Evolutionary conservation across 2,113 vertebrate genomes (phyloP).

Genomic region (Tichodroma muraria): DNA sequence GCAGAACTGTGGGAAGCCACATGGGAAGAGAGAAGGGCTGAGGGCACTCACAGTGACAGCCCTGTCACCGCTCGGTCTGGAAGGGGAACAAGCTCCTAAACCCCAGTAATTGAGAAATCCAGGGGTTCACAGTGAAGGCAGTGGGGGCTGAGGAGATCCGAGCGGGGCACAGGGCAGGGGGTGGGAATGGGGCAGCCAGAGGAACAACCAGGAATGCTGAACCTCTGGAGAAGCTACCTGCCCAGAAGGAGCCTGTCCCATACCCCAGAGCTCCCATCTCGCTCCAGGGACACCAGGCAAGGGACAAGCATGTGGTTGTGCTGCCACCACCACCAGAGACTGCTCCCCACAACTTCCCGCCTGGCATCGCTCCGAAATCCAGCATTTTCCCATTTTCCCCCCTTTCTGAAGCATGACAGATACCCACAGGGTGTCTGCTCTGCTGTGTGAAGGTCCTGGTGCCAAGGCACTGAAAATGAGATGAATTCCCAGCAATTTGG

Average conservation of each 20-base stretch:
- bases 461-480: background rate
- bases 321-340: background rate
- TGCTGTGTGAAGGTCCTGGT: accelerated
- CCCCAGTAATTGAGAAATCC: too few species aligned
- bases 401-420: accelerated
- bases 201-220: background rate
- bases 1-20: background rate
- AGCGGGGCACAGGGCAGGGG: background rate
- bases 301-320: accelerated
- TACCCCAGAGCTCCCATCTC: background rate
- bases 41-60: background rate
- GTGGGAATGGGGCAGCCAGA: background rate
- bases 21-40: background rate
- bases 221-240: background rate
- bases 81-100: background rate
- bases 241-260: background rate
- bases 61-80: accelerated
- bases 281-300: background rate
- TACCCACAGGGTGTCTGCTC: background rate
- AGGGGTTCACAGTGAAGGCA: background rate
- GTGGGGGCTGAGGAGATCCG: accelerated
- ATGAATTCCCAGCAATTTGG: background rate
- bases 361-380: accelerated
- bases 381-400: accelerated
- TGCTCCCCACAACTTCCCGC: accelerated